Evolutionary conservation across 2,797 vertebrate species (phyloP).

Genomic region (Cheirogaleus major): DNA sequence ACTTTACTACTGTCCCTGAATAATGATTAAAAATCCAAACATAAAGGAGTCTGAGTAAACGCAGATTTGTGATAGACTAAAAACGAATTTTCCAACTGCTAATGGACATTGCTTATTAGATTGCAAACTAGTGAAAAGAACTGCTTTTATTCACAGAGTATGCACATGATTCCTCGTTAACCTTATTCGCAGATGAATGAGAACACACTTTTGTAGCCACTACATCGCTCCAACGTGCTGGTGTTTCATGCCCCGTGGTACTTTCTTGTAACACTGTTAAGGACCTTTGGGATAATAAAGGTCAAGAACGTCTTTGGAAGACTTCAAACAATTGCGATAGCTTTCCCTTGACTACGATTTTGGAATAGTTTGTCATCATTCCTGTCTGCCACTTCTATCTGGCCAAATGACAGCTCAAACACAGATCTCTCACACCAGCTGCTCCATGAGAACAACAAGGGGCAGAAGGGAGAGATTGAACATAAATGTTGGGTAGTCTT

Average conservation of each 20-base stretch:
- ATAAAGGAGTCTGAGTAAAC: background rate
- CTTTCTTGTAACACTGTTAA: background rate
- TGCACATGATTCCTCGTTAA: background rate
- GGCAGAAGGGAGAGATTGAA: background rate
- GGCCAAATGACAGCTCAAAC: background rate
- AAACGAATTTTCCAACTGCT: background rate
- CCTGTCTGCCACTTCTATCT: background rate
- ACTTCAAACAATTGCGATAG: conserved; percentile 15
- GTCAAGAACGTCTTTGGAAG: conserved; percentile 21
- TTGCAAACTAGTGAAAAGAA: background rate
- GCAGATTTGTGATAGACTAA: conserved; percentile 17
- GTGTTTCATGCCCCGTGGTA: background rate
- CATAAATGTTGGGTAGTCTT: background rate
- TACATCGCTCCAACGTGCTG: background rate
- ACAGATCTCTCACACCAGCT: background rate
- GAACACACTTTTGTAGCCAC: background rate
- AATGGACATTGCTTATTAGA: background rate
- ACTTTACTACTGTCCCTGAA: background rate
- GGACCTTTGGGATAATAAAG: background rate
- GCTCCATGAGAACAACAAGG: background rate
- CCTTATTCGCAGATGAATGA: background rate
- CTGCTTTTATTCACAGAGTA: background rate
- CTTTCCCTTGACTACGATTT: background rate
- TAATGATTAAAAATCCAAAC: conserved; percentile 1
- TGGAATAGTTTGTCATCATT: background rate